Conservation (phyloP, 2,113 vertebrate species). For the Vombatus ursinus region DNA sequence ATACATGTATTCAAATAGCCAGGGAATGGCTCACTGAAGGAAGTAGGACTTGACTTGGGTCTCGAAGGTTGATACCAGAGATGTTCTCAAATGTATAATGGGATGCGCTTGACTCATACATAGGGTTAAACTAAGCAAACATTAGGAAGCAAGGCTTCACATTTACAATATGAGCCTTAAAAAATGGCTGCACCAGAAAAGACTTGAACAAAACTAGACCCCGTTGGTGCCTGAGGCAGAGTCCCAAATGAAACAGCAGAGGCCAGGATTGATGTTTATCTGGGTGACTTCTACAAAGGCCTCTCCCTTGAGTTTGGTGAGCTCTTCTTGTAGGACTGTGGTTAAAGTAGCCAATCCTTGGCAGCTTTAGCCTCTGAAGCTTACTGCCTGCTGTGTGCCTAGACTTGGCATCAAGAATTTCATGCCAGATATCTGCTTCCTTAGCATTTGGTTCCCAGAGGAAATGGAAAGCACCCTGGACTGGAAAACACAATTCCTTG, state of each 20-base stretch:
- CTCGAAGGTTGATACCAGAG: constrained; percentile 57
- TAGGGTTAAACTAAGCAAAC: background rate
- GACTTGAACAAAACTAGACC: background rate
- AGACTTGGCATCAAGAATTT: no score
- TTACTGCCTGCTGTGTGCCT: no score
- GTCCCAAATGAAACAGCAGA: background rate
- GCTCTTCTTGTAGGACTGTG: background rate
- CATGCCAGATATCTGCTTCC: no score
- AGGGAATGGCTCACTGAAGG: constrained; percentile 55
- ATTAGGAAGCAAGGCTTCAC: background rate
- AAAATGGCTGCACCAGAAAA: background rate
- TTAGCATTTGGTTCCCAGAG: no score
- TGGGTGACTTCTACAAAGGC: background rate
- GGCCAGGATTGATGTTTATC: background rate
- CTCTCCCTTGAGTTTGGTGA: background rate
- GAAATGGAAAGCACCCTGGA: no score
- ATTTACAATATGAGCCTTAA: background rate
- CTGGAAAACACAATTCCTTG: no score
- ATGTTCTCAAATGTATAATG: background rate
- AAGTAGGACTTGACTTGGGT: background rate
- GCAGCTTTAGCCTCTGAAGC: no score
- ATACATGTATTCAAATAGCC: constrained; percentile 57
- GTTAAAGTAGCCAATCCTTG: no score
- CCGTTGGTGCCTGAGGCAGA: background rate
- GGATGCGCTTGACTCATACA: accelerated